Base-by-base conservation (phyloP, 2,888 invertebrate species). In the Pedicia rivosa region DNA sequence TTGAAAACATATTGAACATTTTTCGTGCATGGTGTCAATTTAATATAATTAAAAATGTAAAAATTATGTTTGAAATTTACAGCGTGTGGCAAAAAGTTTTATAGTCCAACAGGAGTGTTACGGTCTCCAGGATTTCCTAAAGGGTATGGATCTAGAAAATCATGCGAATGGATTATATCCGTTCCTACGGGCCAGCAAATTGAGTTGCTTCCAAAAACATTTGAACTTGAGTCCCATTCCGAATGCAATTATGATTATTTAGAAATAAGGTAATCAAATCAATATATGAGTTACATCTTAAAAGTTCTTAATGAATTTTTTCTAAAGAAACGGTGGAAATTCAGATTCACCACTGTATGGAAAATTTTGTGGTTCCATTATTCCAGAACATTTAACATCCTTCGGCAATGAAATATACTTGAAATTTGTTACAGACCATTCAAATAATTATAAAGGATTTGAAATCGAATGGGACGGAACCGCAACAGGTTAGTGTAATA, bases 131-230 rank as follows among this genome's bases (percentile, higher is more conserved):
- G 73, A 35, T 91, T 76, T 67, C 92, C 92, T 0, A 48, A 64
- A 0, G 50, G 57, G 10, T 94, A 92, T 54, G 75, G 78, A 3
- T 55, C 61, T 3, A 68, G 72, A 45, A 68, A 69, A 42, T 72
- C 81, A 41, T 95, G 94, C 53, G 62, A 63, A n/a, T 95, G 91
- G 91, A 64, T 66, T 0, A 74, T 94, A 38, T 68, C 67, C 12
- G 82, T 72, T 0, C 68, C 73, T 0, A 57, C 63, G 6, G 81
- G 78, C 2, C 75, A 76, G 44, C 82, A 80, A 59, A 73, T 94
- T 26, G 62, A 69, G 50, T 63, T 94, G 2, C 74, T 75, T 35
- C 51, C 80, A 13, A 67, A 68, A 1, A 49, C 64, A 20, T 79
- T 83, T 47, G 61, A 73, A 15, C 47, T 90, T 37, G 86, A 87